Conservation (phyloP, 2,797 vertebrate species). For the Sebastes variabilis region DNA sequence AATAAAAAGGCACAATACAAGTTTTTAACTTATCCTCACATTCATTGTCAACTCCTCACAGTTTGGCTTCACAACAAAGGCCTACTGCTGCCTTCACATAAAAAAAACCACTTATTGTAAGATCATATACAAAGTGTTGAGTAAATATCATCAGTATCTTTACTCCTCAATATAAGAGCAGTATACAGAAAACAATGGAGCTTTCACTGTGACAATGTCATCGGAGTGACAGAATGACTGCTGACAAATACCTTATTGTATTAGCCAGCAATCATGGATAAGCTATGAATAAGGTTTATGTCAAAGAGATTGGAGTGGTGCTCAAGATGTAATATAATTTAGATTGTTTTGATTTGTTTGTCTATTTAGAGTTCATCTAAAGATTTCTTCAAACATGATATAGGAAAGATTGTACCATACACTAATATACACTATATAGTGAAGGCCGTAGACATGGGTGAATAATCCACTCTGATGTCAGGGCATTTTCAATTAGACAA, state of each 20-base stretch:
- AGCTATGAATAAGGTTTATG: neutral
- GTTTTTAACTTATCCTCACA: neutral
- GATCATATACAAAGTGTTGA: neutral
- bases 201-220: neutral
- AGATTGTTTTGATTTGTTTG: neutral
- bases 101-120: neutral
- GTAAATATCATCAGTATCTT: neutral
- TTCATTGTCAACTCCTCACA: neutral
- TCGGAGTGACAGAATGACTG: neutral
- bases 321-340: neutral
- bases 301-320: neutral
- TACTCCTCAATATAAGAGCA: neutral
- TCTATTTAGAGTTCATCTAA: neutral
- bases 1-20: neutral
- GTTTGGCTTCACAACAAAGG: neutral
- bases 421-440: neutral
- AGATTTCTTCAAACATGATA: neutral
- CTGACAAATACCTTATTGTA: neutral
- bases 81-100: neutral
- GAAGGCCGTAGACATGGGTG: neutral
- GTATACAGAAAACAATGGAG: neutral
- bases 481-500: constrained; percentile 33
- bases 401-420: neutral
- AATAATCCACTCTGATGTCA: neutral
- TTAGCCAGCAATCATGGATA: neutral